Conservation (phyloP, 2,888 invertebrate species). For the Cerastis leucographa region DNA sequence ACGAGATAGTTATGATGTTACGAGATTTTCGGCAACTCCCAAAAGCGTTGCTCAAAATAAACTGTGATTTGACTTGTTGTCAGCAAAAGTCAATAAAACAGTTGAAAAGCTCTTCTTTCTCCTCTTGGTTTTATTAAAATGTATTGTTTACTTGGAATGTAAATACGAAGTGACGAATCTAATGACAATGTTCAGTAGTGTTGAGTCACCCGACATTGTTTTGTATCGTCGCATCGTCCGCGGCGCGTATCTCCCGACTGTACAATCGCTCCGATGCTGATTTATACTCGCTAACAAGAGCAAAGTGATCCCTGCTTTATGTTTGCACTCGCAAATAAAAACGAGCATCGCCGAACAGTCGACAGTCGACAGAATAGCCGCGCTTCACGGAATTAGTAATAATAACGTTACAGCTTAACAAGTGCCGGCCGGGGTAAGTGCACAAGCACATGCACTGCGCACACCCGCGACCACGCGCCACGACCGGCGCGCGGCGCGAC, state of each 20-base stretch:
- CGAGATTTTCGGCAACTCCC: neutral
- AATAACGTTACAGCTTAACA: conserved; percentile 54
- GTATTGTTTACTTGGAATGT: conserved; percentile 17
- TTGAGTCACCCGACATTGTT: conserved; percentile 15
- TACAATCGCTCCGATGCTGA: conserved; percentile 64
- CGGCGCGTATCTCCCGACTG: conserved; percentile 28
- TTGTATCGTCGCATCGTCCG: conserved; percentile 14
- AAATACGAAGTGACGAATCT: conserved; percentile 51
- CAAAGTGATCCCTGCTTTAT: conserved; percentile 66
- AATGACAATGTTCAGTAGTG: conserved; percentile 8
- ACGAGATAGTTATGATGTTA: neutral
- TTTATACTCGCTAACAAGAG: conserved; percentile 67
- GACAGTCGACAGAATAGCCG: conserved; percentile 27
- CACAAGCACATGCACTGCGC: too few relatives aligned
- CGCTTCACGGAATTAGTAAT: conserved; percentile 56
- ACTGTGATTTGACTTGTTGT: neutral
- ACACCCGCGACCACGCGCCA: neutral
- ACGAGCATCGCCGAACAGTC: conserved; percentile 35
- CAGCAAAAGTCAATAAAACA: neutral
- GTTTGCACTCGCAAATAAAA: conserved; percentile 66
- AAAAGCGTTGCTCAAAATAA: neutral
- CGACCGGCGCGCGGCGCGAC: neutral
- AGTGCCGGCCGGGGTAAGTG: conserved; percentile 23
- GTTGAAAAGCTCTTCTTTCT: neutral
- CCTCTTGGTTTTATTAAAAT: neutral